Percentiles rank a stretch among this genome's conserved stretches.
These are phyloP conservation scores for Alosa sapidissima DNA, from an alignment of 2,797 vertebrate genomes.

Conservation along the genomic window DNA sequence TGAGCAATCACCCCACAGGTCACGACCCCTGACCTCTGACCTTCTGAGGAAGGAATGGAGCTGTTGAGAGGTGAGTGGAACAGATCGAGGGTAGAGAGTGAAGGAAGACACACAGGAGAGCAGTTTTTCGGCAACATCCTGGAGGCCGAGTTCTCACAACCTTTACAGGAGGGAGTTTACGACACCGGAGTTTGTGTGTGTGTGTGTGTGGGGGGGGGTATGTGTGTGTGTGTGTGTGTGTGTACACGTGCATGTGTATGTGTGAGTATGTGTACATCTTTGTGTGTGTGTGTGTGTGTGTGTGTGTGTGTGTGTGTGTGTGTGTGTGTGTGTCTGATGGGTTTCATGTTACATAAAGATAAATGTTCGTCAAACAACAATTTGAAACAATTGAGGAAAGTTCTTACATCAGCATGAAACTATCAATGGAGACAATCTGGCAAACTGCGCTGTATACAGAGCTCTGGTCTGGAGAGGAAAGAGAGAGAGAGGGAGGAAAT, in stretches of 20 bases:
- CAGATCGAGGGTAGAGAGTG: neutral
- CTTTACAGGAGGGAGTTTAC: neutral
- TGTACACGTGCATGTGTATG: neutral
- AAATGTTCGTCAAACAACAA: neutral
- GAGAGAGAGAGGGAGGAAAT: constrained; percentile 22
- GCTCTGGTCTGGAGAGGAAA: neutral
- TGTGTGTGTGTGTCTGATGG: neutral
- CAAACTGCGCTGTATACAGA: neutral
- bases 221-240: neutral
- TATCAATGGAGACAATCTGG: neutral
- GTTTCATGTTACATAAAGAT: constrained; percentile 8
- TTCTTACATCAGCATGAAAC: neutral
- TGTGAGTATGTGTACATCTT: neutral
- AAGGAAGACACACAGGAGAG: neutral
- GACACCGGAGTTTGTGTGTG: neutral
- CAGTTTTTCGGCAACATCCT: neutral
- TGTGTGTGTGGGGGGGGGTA: neutral
- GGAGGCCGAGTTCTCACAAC: neutral
- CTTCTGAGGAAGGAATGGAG: constrained; percentile 6
- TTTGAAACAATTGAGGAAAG: constrained; percentile 17
- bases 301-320: neutral
- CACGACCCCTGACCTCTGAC: neutral
- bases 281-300: neutral
- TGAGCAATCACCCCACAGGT: neutral
- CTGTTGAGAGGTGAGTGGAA: neutral